phyloP scores from a whole-genome alignment of 2,797 vertebrate species.

The Sylvilagus floridanus region DNA sequence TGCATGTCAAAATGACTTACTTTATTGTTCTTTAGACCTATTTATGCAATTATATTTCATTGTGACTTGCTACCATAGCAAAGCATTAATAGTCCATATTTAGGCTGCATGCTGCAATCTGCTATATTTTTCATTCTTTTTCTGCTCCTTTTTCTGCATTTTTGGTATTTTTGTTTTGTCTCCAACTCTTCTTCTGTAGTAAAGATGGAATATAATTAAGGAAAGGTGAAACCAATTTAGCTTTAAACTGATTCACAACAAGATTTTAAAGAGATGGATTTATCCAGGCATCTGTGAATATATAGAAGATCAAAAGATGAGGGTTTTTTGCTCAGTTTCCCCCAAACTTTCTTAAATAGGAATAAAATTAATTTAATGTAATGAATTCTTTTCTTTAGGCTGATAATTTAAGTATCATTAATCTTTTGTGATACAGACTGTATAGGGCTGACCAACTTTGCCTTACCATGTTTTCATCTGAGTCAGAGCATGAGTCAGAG shows the following conservation, averaged over 20 bases:
- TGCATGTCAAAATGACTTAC: conserved; percentile 2
- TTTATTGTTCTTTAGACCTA: conserved; percentile 40
- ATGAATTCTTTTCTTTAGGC: conserved; percentile 26
- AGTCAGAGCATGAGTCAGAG: conserved; percentile 13
- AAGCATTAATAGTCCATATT: conserved; percentile 50
- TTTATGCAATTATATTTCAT: conserved; percentile 40
- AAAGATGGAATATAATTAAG: conserved; percentile 77
- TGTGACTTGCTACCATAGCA: conserved; percentile 21
- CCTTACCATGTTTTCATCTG: conserved; percentile 33
- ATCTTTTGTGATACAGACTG: conserved; percentile 33
- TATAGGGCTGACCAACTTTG: accelerated
- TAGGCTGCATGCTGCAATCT: conserved; percentile 62
- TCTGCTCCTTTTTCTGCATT: not conserved
- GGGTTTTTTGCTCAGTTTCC: conserved; percentile 2
- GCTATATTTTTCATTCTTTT: conserved; percentile 52
- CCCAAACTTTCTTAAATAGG: conserved; percentile 64
- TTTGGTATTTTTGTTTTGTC: not conserved
- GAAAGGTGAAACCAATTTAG: conserved; percentile 73
- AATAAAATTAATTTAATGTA: conserved; percentile 45
- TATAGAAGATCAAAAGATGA: conserved; percentile 76
- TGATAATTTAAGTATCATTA: conserved; percentile 65
- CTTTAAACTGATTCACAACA: conserved; percentile 69
- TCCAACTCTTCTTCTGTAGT: conserved; percentile 55
- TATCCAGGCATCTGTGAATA: conserved; percentile 45
- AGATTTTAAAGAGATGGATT: conserved; percentile 56